These are phyloP conservation scores for Chrysopa pallens DNA, from an alignment of 1,140 invertebrate species.

Conservation along the genomic window DNA sequence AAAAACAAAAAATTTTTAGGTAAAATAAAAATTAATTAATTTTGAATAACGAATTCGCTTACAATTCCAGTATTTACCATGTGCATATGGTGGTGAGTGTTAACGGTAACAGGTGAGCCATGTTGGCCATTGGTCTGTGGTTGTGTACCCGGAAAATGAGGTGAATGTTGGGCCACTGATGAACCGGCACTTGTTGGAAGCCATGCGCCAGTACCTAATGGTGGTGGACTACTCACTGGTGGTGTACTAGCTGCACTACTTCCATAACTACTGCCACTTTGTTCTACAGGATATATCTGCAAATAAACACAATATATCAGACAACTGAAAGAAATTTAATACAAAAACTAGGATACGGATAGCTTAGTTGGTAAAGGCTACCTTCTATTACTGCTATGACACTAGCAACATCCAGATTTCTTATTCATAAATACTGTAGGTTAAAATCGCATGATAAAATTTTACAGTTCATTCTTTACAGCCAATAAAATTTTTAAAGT, in stretches of 20 bases:
- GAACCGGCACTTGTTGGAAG: constrained; percentile 26
- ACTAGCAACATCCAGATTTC: no score
- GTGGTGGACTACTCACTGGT: constrained; percentile 63
- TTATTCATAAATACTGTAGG: no score
- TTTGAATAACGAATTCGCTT: no score
- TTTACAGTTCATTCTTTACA: no score
- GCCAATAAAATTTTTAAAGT: no score
- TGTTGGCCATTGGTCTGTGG: constrained; percentile 22
- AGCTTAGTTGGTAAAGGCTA: neutral
- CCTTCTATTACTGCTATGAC: no score
- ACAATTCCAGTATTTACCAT: constrained; percentile 18
- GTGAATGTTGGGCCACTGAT: constrained; percentile 30
- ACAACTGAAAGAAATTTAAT: no score
- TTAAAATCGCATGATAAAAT: no score
- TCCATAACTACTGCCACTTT: constrained; percentile 76
- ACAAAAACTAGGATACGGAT: neutral
- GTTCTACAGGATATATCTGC: constrained; percentile 70
- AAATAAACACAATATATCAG: no score
- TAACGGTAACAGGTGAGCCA: constrained; percentile 20
- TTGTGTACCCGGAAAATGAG: constrained; percentile 26
- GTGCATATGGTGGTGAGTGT: constrained; percentile 27
- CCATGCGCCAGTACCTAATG: constrained; percentile 41
- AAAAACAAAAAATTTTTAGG: no score
- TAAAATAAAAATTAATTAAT: no score
- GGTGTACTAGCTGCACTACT: constrained; percentile 80